A percentile compares a stretch with the other conserved stretches of the same genome.
Evolutionary conservation across 2,797 vertebrate species (phyloP).

Genomic region (Cygnus olor): DNA sequence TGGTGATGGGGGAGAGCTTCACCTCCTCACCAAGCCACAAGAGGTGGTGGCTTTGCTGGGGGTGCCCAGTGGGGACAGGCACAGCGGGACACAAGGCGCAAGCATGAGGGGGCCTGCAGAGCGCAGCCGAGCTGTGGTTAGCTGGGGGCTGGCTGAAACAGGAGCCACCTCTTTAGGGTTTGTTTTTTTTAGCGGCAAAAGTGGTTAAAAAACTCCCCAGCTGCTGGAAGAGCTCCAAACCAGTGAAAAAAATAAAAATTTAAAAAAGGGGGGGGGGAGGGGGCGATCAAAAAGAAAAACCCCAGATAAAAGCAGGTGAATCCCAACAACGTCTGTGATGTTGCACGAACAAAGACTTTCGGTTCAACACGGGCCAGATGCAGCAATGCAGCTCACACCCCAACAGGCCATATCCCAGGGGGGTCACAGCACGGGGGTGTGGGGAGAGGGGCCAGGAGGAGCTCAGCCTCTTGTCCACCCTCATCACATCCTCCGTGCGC

Average conservation of each 20-base stretch:
- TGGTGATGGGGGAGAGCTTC: too few species aligned
- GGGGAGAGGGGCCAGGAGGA: background rate
- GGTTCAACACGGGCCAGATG: background rate
- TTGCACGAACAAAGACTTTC: background rate
- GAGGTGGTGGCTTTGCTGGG: background rate
- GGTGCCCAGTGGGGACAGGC: rapidly evolving
- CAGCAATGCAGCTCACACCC: background rate
- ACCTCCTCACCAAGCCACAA: too few species aligned
- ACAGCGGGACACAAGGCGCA: rapidly evolving
- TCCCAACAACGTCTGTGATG: background rate
- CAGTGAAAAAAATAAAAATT: background rate
- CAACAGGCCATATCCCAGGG: too few species aligned
- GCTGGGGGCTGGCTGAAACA: background rate
- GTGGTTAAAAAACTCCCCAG: background rate
- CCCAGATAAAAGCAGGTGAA: slow-evolving; percentile 1
- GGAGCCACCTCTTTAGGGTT: background rate
- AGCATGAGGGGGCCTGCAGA: background rate
- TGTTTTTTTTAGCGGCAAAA: background rate
- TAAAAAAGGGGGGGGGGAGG: rapidly evolving
- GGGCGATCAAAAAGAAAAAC: background rate
- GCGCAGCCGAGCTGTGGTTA: background rate
- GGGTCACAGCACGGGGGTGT: background rate
- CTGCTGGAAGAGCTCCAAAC: background rate
- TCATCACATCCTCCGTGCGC: background rate
- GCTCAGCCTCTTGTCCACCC: background rate